These are phyloP conservation scores for Taurulus bubalis DNA, from an alignment of 2,113 vertebrate genomes.

Conservation along the genomic window DNA sequence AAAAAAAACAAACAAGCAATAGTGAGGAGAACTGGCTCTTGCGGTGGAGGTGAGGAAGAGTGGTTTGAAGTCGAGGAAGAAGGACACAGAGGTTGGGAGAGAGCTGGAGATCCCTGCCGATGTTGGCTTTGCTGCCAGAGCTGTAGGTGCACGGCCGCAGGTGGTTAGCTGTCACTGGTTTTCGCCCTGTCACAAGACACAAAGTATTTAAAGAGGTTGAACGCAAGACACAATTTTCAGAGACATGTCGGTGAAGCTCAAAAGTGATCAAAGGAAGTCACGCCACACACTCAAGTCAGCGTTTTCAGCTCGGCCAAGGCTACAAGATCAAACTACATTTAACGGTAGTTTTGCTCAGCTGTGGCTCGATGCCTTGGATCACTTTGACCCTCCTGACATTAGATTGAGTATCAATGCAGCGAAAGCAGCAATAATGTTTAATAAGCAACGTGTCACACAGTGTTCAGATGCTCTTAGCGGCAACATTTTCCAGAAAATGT, in stretches of 20 bases:
- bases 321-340: neutral
- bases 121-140: constrained; percentile 56
- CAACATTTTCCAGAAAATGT: neutral
- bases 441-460: constrained; percentile 35
- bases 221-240: neutral
- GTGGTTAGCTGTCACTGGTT: constrained; percentile 81
- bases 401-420: constrained; percentile 24
- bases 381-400: constrained; percentile 20
- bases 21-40: constrained; percentile 13
- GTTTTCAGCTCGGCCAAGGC: neutral
- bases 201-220: constrained; percentile 32
- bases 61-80: constrained; percentile 29
- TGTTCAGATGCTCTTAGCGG: constrained; percentile 11
- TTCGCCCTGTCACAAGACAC: constrained; percentile 76
- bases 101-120: constrained; percentile 77
- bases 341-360: neutral
- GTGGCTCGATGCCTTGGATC: constrained; percentile 8
- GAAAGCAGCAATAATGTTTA: constrained; percentile 41
- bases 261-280: constrained; percentile 25
- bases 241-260: constrained; percentile 16
- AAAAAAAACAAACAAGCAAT: neutral
- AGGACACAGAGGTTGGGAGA: constrained; percentile 42
- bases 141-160: constrained; percentile 22
- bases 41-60: constrained; percentile 34
- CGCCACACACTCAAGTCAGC: constrained; percentile 23